Evolutionary conservation across 2,113 vertebrate species (phyloP).

Genomic region (Tachysurus vachellii): DNA sequence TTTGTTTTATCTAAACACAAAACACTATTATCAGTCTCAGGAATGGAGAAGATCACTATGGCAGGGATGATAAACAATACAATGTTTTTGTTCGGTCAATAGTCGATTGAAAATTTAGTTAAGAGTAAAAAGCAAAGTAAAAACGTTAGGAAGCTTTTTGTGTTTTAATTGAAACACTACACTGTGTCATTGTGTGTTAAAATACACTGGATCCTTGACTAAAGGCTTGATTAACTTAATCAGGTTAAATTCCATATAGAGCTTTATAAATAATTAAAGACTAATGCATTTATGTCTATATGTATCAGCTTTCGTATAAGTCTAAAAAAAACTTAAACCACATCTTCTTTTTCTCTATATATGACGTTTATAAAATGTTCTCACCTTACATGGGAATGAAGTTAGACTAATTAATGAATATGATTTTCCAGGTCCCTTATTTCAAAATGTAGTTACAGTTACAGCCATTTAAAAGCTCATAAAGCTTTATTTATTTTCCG

Average conservation of each 20-base stretch:
- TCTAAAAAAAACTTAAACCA: neutral
- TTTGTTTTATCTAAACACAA: neutral
- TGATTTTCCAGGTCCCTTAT: neutral
- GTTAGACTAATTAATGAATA: too few relatives aligned
- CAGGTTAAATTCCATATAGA: neutral
- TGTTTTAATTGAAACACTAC: too few relatives aligned
- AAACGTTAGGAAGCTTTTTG: too few relatives aligned
- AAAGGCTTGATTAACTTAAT: neutral
- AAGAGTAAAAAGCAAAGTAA: neutral
- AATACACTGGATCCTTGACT: neutral
- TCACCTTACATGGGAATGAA: neutral
- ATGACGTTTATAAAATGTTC: neutral
- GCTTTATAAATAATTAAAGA: neutral
- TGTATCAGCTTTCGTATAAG: neutral
- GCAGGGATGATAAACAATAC: neutral
- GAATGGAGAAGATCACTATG: neutral
- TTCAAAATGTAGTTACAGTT: conserved; percentile 2
- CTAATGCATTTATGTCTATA: neutral
- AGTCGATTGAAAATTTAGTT: too few relatives aligned
- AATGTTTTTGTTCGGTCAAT: too few relatives aligned
- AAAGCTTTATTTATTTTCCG: conserved; percentile 40
- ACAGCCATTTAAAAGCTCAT: conserved; percentile 31
- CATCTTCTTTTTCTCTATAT: neutral
- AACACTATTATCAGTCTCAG: neutral
- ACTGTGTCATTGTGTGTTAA: too few relatives aligned